Conservation (phyloP, 2,888 invertebrate genomes). For the Helicoverpa assulta region DNA sequence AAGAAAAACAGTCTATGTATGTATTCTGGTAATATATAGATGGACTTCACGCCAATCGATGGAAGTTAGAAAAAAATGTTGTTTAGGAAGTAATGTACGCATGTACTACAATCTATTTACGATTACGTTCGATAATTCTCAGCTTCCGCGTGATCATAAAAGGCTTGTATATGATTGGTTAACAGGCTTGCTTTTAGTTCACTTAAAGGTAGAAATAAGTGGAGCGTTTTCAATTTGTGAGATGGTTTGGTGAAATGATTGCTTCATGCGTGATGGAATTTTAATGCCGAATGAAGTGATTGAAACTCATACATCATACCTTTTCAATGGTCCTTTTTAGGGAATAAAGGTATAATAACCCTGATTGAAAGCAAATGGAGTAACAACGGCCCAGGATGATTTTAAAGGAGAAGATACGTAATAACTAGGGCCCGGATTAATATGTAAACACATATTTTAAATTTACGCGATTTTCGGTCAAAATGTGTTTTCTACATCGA, state of each 20-base stretch:
- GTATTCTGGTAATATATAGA: not conserved
- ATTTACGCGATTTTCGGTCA: no score
- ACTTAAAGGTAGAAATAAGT: not conserved
- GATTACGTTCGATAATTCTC: conserved; percentile 21
- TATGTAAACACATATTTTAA: no score
- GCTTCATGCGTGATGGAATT: not conserved
- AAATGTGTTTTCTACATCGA: no score
- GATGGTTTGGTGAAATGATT: not conserved
- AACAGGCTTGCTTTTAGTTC: not conserved
- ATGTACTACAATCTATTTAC: conserved; percentile 17
- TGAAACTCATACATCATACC: not conserved
- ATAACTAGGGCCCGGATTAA: no score
- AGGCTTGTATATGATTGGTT: conserved; percentile 16
- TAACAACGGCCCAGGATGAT: not conserved
- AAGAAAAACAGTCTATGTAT: no score
- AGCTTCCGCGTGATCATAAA: conserved; percentile 39
- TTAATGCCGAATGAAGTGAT: not conserved
- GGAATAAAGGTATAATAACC: not conserved
- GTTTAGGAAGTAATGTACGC: conserved; percentile 43
- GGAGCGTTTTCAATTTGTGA: not conserved
- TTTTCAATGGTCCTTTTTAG: not conserved
- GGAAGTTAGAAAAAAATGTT: conserved; percentile 27
- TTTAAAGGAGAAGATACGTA: not conserved
- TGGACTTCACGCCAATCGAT: not conserved
- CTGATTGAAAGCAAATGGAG: not conserved